Percentiles rank a stretch among this genome's conserved stretches.
Conservation (phyloP, 92 coral and sea anemone species). For the Paramuricea clavata region DNA sequence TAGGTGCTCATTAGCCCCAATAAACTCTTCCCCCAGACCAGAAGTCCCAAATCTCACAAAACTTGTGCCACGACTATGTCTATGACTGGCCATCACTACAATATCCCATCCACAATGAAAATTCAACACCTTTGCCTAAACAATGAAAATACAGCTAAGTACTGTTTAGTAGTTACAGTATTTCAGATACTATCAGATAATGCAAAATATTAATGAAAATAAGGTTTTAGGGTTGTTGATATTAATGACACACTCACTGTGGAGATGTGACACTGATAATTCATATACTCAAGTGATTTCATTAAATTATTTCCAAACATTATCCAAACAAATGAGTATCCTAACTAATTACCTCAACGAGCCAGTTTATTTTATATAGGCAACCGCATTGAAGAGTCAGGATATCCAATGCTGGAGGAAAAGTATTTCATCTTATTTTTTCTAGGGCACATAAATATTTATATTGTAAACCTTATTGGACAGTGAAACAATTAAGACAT, state of each 20-base stretch:
- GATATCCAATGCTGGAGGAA: too few relatives aligned
- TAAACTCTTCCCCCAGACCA: neutral
- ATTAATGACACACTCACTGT: neutral
- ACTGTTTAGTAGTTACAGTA: too few relatives aligned
- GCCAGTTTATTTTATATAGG: too few relatives aligned
- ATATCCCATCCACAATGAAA: constrained; percentile 2
- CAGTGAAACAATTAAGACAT: too few relatives aligned
- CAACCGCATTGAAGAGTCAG: too few relatives aligned
- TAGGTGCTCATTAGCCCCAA: neutral
- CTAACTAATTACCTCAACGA: too few relatives aligned
- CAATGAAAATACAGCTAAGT: too few relatives aligned
- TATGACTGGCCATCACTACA: neutral
- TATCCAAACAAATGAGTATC: too few relatives aligned
- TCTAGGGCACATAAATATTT: too few relatives aligned
- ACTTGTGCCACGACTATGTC: neutral
- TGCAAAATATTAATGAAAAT: neutral
- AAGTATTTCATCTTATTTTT: too few relatives aligned
- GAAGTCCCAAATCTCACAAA: neutral
- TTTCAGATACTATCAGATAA: neutral
- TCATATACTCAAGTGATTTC: neutral
- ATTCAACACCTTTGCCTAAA: neutral
- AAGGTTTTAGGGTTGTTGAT: neutral
- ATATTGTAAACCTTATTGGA: too few relatives aligned
- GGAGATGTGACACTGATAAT: too few relatives aligned
- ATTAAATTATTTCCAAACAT: neutral